phyloP scores from a whole-genome alignment of 1,140 invertebrate species.

The Phymastichus coffea region DNA sequence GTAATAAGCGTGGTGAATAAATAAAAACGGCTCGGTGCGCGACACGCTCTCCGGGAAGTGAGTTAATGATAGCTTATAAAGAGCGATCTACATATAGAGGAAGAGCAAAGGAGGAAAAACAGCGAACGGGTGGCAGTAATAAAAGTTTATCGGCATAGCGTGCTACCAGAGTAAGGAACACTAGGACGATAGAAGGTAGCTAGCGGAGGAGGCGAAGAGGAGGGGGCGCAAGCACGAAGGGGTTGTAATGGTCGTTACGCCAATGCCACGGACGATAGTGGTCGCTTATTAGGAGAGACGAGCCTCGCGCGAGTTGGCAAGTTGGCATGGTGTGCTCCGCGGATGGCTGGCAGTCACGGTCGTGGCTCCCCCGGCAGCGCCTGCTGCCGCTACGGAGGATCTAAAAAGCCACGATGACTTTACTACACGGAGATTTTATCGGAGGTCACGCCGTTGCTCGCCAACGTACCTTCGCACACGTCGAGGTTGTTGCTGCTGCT shows the following conservation, averaged over 20 bases:
- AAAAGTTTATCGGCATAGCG: constrained; percentile 3
- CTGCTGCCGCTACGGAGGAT: constrained; percentile 46
- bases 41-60: too few relatives aligned
- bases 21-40: too few relatives aligned
- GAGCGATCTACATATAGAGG: too few relatives aligned
- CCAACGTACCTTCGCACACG: constrained; percentile 24
- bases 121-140: neutral
- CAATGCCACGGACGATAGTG: constrained; percentile 15
- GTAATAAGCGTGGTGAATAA: too few relatives aligned
- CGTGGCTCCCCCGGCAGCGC: constrained; percentile 30
- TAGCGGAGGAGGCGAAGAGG: neutral
- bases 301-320: too few relatives aligned
- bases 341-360: constrained; percentile 49
- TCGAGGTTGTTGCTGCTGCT: too few relatives aligned
- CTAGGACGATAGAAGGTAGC: neutral
- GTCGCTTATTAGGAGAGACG: constrained; percentile 1
- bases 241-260: constrained; percentile 31
- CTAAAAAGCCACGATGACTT: too few relatives aligned
- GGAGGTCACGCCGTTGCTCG: constrained; percentile 47
- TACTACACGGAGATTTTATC: constrained; percentile 22
- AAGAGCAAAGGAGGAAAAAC: neutral
- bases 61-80: too few relatives aligned
- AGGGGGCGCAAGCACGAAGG: constrained; percentile 8
- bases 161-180: too few relatives aligned
- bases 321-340: constrained; percentile 6